These are phyloP conservation scores for Tetropium fuscum DNA, from an alignment of 2,888 invertebrate genomes.

Conservation along the genomic window DNA sequence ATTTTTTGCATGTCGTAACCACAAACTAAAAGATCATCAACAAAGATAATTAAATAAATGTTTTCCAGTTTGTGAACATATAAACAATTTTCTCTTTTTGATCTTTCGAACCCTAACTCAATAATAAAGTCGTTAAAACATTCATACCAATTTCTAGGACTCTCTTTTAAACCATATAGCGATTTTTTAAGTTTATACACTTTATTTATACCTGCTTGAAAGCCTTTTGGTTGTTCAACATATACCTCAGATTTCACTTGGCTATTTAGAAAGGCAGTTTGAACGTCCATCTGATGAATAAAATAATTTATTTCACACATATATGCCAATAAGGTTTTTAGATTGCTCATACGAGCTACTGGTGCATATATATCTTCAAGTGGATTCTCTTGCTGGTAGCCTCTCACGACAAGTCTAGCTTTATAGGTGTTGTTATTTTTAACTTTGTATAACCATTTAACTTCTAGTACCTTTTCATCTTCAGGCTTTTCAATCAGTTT, in stretches of 20 bases:
- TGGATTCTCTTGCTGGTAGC: background rate
- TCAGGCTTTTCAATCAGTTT: background rate
- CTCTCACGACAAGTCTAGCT: constrained; percentile 1
- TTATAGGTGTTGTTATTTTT: background rate
- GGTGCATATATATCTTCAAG: constrained; percentile 11
- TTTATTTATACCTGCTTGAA: constrained; percentile 25
- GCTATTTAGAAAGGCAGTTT: background rate
- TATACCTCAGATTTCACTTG: constrained; percentile 38
- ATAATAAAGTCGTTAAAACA: constrained; percentile 38
- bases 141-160: constrained; percentile 37
- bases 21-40: constrained; percentile 38
- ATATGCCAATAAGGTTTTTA: background rate
- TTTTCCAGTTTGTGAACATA: constrained; percentile 12
- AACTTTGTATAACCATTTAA: constrained; percentile 9
- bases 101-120: constrained; percentile 28
- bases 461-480: background rate
- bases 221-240: constrained; percentile 40
- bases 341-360: constrained; percentile 6
- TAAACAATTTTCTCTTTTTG: constrained; percentile 31
- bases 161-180: constrained; percentile 44
- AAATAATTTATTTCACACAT: background rate
- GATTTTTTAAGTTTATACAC: constrained; percentile 30
- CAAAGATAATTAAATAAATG: constrained; percentile 29
- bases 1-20: constrained; percentile 16
- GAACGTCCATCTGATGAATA: background rate